Evolutionary conservation across 1,140 invertebrate genomes (phyloP).

Genomic region (Phthorimaea operculella): DNA sequence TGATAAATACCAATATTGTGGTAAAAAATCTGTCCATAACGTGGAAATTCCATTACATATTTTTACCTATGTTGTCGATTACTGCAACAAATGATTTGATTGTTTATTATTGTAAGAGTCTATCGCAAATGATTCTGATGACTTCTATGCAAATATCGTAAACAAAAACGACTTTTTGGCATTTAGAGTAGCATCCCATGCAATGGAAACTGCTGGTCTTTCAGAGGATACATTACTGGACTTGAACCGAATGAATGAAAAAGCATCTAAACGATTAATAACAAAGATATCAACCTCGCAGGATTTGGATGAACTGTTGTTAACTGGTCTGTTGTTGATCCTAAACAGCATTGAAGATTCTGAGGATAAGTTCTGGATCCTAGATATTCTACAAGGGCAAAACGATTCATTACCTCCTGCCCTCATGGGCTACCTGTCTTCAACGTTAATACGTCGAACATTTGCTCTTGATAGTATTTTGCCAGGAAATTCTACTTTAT

Average conservation of each 20-base stretch:
- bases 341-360: conserved; percentile 27
- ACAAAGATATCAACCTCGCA: conserved; percentile 39
- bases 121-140: conserved; percentile 12
- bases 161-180: conserved; percentile 40
- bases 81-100: conserved; percentile 48
- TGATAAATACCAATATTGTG: conserved; percentile 41
- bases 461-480: conserved; percentile 39
- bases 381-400: conserved; percentile 43
- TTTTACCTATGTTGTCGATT: conserved; percentile 52
- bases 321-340: conserved; percentile 41
- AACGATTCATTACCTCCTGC: conserved; percentile 38
- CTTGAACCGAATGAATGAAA: conserved; percentile 22
- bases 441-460: conserved; percentile 31
- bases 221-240: conserved; percentile 10
- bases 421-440: conserved; percentile 36
- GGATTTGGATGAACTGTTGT: conserved; percentile 47
- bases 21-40: conserved; percentile 48
- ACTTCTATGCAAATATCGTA: conserved; percentile 18
- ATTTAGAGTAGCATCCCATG: conserved; percentile 36
- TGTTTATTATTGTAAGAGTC: conserved; percentile 30
- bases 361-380: conserved; percentile 32
- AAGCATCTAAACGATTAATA: conserved; percentile 34
- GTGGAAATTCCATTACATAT: conserved; percentile 61
- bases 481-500: conserved; percentile 29
- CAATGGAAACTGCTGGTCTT: conserved; percentile 9